Evolutionary conservation across 2,888 invertebrate genomes (phyloP).

Genomic region (Lithophane socia): DNA sequence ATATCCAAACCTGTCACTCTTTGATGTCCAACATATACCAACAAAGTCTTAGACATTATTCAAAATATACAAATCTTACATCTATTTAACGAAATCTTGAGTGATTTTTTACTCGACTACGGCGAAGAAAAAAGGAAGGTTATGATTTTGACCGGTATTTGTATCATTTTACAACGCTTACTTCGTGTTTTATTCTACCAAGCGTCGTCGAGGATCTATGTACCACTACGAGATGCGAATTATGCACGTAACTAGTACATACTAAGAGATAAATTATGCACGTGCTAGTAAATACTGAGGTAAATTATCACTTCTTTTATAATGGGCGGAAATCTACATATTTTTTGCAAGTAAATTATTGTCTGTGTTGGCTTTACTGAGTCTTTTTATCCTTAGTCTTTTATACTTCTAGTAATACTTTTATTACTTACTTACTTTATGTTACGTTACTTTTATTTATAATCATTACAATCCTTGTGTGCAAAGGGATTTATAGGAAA

Average conservation of each 20-base stretch:
- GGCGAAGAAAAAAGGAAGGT: no score
- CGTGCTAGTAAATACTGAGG: neutral
- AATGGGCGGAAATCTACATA: neutral
- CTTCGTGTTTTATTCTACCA: neutral
- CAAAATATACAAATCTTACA: neutral
- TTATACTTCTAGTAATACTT: neutral
- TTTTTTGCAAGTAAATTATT: neutral
- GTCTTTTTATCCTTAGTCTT: neutral
- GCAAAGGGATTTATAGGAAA: neutral
- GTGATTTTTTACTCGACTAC: no score
- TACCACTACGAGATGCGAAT: neutral
- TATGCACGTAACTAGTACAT: neutral
- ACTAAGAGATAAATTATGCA: neutral
- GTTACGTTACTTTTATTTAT: neutral
- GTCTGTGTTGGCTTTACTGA: neutral
- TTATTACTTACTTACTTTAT: no score
- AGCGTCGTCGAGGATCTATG: neutral
- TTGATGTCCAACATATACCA: slow-evolving; percentile 12
- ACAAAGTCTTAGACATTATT: neutral
- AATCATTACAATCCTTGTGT: neutral
- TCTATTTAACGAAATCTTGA: neutral
- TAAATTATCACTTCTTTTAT: neutral
- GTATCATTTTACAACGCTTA: no score
- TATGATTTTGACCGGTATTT: no score
- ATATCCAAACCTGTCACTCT: neutral